phyloP scores from a whole-genome alignment of 2,113 vertebrate genomes.

The Hydropotes inermis region DNA sequence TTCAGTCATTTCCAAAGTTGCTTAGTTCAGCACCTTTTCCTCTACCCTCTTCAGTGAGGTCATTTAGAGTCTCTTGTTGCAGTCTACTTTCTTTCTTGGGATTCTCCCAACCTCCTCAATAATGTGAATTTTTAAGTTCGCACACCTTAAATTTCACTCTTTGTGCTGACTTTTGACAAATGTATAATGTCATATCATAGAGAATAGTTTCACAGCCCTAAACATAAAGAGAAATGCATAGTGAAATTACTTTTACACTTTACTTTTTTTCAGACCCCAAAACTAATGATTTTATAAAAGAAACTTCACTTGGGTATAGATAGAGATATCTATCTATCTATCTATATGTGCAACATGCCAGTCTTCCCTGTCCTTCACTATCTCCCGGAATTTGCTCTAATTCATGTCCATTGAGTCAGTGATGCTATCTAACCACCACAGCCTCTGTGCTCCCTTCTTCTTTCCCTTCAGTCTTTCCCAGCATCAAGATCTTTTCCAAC shows the following conservation, averaged over 20 bases:
- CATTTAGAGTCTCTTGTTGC: background rate
- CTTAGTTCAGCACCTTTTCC: background rate
- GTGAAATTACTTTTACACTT: background rate
- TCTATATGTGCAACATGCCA: background rate
- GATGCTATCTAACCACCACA: background rate
- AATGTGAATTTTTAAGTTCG: background rate
- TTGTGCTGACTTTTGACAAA: constrained; percentile 28
- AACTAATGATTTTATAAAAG: constrained; percentile 20
- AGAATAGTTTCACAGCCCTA: background rate
- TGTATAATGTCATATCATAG: background rate
- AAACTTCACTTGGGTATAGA: constrained; percentile 10
- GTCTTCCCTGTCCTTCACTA: background rate
- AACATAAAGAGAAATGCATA: background rate
- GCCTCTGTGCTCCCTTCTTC: background rate
- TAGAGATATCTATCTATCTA: background rate
- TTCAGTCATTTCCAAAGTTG: background rate
- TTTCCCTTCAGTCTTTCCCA: background rate
- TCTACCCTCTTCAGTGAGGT: background rate
- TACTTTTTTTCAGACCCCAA: background rate
- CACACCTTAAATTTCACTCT: background rate
- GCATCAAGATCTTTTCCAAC: background rate
- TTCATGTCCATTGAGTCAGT: background rate
- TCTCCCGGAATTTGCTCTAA: background rate
- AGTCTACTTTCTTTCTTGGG: background rate
- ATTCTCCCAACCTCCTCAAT: background rate